Base-by-base conservation (phyloP, 2,888 invertebrate genomes). In the Drosophila rellima region DNA sequence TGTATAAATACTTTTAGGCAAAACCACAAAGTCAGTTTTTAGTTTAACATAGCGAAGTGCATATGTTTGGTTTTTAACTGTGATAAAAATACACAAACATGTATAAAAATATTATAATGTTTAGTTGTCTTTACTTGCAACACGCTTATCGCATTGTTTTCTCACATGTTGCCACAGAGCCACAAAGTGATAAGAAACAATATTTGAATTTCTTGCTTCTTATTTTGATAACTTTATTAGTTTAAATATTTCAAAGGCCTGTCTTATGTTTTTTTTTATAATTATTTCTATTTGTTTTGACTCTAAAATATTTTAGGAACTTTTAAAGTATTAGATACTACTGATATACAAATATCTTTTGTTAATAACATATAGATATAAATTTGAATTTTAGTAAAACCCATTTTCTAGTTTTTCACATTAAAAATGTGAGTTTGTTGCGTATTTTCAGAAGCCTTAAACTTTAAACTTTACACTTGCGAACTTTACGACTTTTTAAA, bases 141-240 rank as follows among this genome's bases (percentile, higher is more conserved):
- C 55, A 17, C 4, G 35, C 44, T 56, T 56, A 56, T 56, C 56
- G 15, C 13, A 15, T 18, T 48, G 18, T 57, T 70, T 42, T 59
- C 47, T 54, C 42, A 57, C 37, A 57, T 71, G 59, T 54, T 50
- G 8, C 26, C 51, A 42, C 66, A 52, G 26, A n/a, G 23, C n/a
- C 11, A 31, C 15, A 51, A 10, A 17, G 23, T 45, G 47, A 47
- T 57, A 57, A 47, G 56, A 13, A 7, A 7, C 1, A 37, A 7
- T 0, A 37, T n/a, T 26, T 3, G 3, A 5, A 13, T 17, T n/a
- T 26, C 42, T 20, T 13, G 8, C 29, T 13, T 5, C n/a, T 47
- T 15, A 13, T 15, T 15, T 17, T 6, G 13, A 4, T 39, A 39
- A 31, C 1, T 39, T 26, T 52, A 8, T 42, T 18, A n/a, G n/a